Base-by-base conservation (phyloP, 2,113 vertebrate species). In the Cyanistes caeruleus region DNA sequence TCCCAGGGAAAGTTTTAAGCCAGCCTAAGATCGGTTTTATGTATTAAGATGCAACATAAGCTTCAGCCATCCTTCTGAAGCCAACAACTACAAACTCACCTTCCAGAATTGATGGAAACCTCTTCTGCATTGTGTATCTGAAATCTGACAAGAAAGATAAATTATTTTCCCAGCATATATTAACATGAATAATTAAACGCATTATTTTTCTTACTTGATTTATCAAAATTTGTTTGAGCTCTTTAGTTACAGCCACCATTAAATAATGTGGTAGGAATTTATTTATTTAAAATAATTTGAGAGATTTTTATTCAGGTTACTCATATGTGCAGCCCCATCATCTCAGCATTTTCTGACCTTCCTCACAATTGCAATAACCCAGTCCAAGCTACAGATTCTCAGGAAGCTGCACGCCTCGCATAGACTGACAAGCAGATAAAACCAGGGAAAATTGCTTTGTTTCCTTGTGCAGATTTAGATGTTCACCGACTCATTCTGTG, bases 61-160 rank as follows among this genome's bases (percentile, higher is more conserved):
- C 79, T 74, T 88, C 30, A 75, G 33, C 25, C 21, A 23, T 80
- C 37, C 27, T 84, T 88, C 55, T 53, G 74, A 89, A 76, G 24
- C 10, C 21, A 60, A 13, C 2, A 2, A 5, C 20, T 55, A 43
- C 70, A 90, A 43, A 95, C 96, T 44, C 89, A 99, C 99, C 98
- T 98, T 99, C 98, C 14, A 99, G 96, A 69, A 99, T 76, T 7
- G 98, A 98, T 8, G 99, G 98, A 28, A 98, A 98, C 83, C 84
- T 98, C 78, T 86, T 97, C 84, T 97, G 98, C 98, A 99, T 96
- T 56, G 97, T 98, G 60, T 90, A 90, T 80, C 99, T 98, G 97
- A 99, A 98, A 92, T 99, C 99, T 99, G 96, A 48, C 22, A 85
- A 74, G 58, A 78, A 93, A 93, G n/a, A 87, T 13, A 78, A 68